Conservation (phyloP, 2,888 invertebrate species). For the Mechanitis mazaeus region DNA sequence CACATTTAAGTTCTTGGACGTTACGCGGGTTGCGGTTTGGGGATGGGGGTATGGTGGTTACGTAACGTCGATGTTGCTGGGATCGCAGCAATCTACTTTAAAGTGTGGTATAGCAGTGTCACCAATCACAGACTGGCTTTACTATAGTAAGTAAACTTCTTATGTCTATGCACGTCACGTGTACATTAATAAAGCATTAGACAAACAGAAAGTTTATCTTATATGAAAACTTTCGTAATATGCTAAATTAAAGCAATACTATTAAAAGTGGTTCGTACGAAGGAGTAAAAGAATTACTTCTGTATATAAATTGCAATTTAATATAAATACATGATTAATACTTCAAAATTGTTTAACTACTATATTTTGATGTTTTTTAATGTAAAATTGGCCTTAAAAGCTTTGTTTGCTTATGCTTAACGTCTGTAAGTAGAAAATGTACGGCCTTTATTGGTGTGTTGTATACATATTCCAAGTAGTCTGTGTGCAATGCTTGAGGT, state of each 20-base stretch:
- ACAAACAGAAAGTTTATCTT: not conserved
- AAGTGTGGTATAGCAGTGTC: conserved; percentile 96
- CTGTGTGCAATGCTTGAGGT: conserved; percentile 6
- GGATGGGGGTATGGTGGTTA: conserved; percentile 98
- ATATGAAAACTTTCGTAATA: not conserved
- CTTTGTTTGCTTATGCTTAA: conserved; percentile 6
- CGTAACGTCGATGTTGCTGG: conserved; percentile 93
- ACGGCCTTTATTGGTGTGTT: not conserved
- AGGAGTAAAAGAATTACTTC: too few relatives aligned
- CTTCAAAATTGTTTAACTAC: not conserved
- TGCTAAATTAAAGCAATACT: too few relatives aligned
- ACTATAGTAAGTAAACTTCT: conserved; percentile 85
- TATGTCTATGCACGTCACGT: not conserved
- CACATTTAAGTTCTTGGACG: conserved; percentile 89
- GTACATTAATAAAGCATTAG: not conserved
- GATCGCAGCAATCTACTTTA: conserved; percentile 90
- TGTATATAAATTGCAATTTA: too few relatives aligned
- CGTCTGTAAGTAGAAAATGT: conserved; percentile 1
- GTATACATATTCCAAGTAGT: conserved; percentile 5
- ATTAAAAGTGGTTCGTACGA: too few relatives aligned
- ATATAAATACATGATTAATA: too few relatives aligned
- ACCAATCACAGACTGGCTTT: conserved; percentile 96
- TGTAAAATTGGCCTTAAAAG: not conserved
- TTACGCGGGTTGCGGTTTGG: conserved; percentile 93
- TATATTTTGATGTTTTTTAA: not conserved